Evolutionary conservation across 2,797 vertebrate species (phyloP).

Genomic region (Lepidocolaptes lacrymiger): DNA sequence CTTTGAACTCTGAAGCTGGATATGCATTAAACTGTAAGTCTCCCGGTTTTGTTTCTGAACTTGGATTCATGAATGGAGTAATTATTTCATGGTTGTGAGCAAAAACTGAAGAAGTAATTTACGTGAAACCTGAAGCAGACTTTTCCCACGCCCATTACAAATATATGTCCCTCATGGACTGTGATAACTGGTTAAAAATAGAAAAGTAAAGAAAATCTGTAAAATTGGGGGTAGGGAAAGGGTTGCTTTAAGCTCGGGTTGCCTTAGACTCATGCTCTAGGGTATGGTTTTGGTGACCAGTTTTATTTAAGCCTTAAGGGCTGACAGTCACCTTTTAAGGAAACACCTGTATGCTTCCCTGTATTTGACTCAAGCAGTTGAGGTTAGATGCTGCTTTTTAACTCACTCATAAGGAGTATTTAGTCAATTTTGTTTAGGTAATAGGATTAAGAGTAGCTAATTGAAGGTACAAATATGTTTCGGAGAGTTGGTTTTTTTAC

Average conservation of each 20-base stretch:
- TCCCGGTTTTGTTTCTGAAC: background rate
- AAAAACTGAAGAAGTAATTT: background rate
- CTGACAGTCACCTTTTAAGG: background rate
- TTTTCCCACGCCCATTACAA: rapidly evolving
- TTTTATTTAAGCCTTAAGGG: background rate
- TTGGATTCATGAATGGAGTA: background rate
- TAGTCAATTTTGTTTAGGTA: background rate
- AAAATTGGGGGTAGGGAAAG: background rate
- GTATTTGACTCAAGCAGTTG: background rate
- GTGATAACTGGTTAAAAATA: background rate
- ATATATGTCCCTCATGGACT: background rate
- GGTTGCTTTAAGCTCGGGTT: background rate
- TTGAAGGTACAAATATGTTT: background rate
- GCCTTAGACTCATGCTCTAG: background rate
- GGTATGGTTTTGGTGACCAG: rapidly evolving
- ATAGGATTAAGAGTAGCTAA: background rate
- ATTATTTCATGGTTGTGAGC: background rate
- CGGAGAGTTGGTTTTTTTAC: background rate
- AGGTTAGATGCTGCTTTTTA: background rate
- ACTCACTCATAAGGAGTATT: background rate
- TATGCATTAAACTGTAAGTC: no score
- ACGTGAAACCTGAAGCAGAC: background rate
- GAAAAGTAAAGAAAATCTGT: background rate
- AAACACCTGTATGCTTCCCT: background rate
- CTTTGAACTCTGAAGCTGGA: no score